Percentiles rank a stretch among this genome's conserved stretches.
Conservation (phyloP, 2,888 invertebrate species). For the Cheilosia pagana region DNA sequence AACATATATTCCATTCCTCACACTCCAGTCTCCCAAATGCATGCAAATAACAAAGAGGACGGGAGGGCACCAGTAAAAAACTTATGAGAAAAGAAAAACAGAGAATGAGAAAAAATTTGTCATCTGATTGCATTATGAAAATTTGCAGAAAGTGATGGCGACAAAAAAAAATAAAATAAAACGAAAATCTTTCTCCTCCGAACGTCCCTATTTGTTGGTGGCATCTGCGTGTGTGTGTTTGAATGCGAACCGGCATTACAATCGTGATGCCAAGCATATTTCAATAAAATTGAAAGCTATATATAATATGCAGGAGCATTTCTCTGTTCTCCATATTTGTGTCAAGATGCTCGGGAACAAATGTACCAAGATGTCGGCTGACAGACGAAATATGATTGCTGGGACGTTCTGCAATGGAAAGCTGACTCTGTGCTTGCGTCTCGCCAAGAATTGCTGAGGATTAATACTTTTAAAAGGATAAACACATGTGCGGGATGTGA, state of each 20-base stretch:
- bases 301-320: slow-evolving; percentile 67
- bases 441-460: slow-evolving; percentile 52
- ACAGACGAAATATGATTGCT: slow-evolving; percentile 72
- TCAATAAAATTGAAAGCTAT: slow-evolving; percentile 74
- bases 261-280: slow-evolving; percentile 70
- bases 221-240: not conserved
- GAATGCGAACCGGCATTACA: slow-evolving; percentile 49
- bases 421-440: slow-evolving; percentile 12
- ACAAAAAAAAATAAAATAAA: slow-evolving; percentile 35
- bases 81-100: slow-evolving; percentile 25
- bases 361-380: slow-evolving; percentile 75
- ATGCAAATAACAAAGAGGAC: slow-evolving; percentile 48
- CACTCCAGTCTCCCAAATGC: not conserved
- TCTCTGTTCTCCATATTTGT: slow-evolving; percentile 45
- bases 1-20: slow-evolving; percentile 1
- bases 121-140: slow-evolving; percentile 75
- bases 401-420: slow-evolving; percentile 16
- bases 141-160: slow-evolving; percentile 65
- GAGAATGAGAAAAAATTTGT: slow-evolving; percentile 73
- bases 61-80: not conserved
- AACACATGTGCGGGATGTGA: slow-evolving; percentile 41
- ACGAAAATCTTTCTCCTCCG: slow-evolving; percentile 18
- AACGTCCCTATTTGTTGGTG: not conserved
- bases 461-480: slow-evolving; percentile 74
- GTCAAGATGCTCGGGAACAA: slow-evolving; percentile 62